Base-by-base conservation (phyloP, 1,140 invertebrate genomes). In the Drosophila hydei region DNA sequence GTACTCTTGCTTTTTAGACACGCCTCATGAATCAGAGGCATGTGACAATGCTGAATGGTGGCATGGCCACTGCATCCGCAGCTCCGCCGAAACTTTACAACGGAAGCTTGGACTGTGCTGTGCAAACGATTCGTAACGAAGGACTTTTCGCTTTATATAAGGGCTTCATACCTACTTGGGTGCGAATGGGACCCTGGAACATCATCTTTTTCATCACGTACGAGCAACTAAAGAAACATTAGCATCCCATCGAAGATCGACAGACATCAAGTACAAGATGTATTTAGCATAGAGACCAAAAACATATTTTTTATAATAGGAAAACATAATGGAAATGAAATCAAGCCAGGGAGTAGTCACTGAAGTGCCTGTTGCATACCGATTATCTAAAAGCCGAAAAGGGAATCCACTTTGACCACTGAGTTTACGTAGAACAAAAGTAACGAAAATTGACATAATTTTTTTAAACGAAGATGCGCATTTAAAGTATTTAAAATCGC, bases 171-270 rank as follows among this genome's bases (percentile, higher is more conserved):
- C 98, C 98, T 4, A 98, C 97, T 5, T 99, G 97, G 95, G 93
- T 98, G 59, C 93, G 98, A 79, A 98, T 99, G 96, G 97, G 97
- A 1, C 98, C 98, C 1, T 99, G 97, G 98, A 99, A 98, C 93
- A 96, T 99, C 50, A 98, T 98, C 90, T 99, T 99, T 93, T 99
- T 99, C 92, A 94, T 98, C 77, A 97, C 96, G n/a, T 99, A 98
- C 92, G 97, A 98, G 92, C 97, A 98, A 91, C 93, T 98, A 25
- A 96, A 97, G 88, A 92, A 92, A 75, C 76, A 94, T 60, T 94
- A 94, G 91, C 93, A 85, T 5, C 9, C 3, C 23, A 7, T 48
- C 42, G 27, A 48, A 12, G 14, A 54, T 42, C 23, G 14, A 63
- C 14, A 50, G 38, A 72, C 54, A 68, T 55, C 62, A 65, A 77